Base-by-base conservation (phyloP, 92 coral and sea anemone genomes). In the Epizoanthus illoricatus region DNA sequence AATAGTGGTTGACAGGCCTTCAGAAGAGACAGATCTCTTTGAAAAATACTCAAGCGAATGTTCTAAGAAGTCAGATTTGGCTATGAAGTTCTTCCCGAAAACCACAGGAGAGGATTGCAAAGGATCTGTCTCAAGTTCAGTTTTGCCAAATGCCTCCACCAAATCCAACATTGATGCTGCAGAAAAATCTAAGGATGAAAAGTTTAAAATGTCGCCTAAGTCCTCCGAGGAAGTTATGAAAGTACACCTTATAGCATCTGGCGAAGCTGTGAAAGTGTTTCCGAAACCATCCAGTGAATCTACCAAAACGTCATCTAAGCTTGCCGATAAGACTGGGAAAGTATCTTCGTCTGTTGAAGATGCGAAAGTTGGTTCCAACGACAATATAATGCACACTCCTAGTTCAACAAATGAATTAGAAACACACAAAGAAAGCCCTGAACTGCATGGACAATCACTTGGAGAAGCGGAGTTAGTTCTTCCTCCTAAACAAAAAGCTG, bases 251-350 rank as follows among this genome's bases (percentile, higher is more conserved):
- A 68, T 64, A 23, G 52, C 87, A 19, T 75, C 84, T 65, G 79
- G 71, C 28, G 88, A 73, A 24, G 64, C 82, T 18, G 54, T 61
- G 7, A 87, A 84, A 72, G 65, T 84, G 65, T 81, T 40, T 8
- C 57, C 65, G 0, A 68, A 71, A 24, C 56, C 54, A n/a, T 1
- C 11, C 16, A 39, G 33, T 9, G 76, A 68, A 33, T 36, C 21
- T 5, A 4, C 52, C 19, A 71, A 68, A 68, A 7, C 49, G 15
- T 49, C 23, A 4, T 62, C 36, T 43, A 55, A 71, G 63, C 15
- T 24, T 8, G 13, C 41, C 7, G 73, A 43, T 17, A 68, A 69
- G 52, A 67, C 66, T 55, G 76, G 21, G 33, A 24, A 64, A 64
- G 69, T 9, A 19, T 3, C 13, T 49, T 40, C 67, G 52, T 4